These are phyloP conservation scores for Lepilemur ruficaudatus DNA, from an alignment of 2,797 vertebrate genomes.

Conservation along the genomic window DNA sequence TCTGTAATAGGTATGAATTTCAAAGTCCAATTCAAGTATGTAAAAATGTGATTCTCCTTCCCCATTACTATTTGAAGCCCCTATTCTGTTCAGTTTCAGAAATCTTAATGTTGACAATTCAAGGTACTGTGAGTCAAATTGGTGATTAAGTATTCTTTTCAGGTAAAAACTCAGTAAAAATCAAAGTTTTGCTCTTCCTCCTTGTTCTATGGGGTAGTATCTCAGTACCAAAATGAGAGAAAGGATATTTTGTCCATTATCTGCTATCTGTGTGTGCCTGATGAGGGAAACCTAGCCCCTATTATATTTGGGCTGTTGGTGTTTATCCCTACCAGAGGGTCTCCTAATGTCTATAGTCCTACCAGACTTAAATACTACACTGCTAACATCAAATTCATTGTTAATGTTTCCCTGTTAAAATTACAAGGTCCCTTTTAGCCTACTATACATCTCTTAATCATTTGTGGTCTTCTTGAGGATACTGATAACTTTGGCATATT, in stretches of 20 bases:
- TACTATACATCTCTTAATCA: neutral
- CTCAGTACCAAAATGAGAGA: neutral
- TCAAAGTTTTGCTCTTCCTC: neutral
- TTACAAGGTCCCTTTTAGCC: neutral
- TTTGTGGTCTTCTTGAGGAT: neutral
- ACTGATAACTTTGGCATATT: neutral
- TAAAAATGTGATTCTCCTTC: neutral
- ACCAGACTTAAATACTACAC: neutral
- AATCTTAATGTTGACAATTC: neutral
- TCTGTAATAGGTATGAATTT: neutral
- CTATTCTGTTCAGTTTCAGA: neutral
- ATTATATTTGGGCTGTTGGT: neutral
- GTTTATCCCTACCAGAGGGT: neutral
- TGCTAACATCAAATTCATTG: neutral
- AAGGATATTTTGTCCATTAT: neutral
- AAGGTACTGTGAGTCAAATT: neutral
- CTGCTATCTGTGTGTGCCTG: neutral
- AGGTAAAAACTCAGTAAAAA: slow-evolving; percentile 20
- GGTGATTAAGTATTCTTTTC: neutral
- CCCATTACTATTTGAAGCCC: neutral
- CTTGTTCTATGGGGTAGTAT: neutral
- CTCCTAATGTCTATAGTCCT: neutral
- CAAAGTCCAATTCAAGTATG: neutral
- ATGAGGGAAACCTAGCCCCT: neutral
- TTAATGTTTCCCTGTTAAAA: slow-evolving; percentile 25